phyloP scores from a whole-genome alignment of 2,113 vertebrate species.

The Butorides virescens region DNA sequence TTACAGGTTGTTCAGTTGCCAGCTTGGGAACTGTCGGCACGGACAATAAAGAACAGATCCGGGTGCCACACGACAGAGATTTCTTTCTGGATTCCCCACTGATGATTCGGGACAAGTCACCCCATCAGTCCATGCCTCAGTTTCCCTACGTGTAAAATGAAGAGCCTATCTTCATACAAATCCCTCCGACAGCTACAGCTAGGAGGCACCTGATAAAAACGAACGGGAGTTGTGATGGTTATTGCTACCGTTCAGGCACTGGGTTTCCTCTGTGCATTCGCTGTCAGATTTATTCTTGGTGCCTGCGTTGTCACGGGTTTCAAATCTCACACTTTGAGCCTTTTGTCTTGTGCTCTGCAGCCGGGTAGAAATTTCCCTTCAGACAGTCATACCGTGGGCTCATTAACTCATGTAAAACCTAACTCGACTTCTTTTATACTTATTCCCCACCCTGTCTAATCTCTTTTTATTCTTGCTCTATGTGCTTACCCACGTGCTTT shows the following conservation, averaged over 20 bases:
- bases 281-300: background rate
- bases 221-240: rapidly evolving
- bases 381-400: background rate
- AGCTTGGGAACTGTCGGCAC: background rate
- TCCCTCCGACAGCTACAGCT: background rate
- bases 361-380: background rate
- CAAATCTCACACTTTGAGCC: background rate
- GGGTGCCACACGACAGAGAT: background rate
- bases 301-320: background rate
- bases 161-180: background rate
- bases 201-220: background rate
- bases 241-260: background rate
- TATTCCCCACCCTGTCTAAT: background rate
- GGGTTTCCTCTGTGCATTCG: background rate
- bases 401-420: slow-evolving; percentile 25
- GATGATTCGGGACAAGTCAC: background rate
- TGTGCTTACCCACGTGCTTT: background rate
- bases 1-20: background rate
- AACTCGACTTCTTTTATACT: background rate
- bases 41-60: background rate
- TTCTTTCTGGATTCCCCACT: background rate
- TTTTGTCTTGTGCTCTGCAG: background rate
- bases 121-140: background rate
- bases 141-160: background rate
- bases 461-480: slow-evolving; percentile 20